Evolutionary conservation across 1,140 invertebrate genomes (phyloP), one percentile per base, ranked within the genome.

Genomic region (Scaptomyza montana): DNA sequence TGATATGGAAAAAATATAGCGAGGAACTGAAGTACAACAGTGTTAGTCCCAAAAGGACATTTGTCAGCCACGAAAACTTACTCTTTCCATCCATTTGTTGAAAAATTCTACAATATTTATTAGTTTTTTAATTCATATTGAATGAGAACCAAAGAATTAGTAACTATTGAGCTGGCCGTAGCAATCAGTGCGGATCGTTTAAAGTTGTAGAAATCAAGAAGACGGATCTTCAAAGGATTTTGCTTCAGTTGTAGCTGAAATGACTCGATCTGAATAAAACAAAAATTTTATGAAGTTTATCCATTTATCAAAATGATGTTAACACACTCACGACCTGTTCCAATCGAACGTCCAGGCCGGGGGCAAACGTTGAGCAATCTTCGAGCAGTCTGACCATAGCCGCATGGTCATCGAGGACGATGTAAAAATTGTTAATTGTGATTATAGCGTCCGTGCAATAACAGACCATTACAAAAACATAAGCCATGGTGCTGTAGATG

Each of bases 51-150:
- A 6, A 16, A 16, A 5, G 43, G n/a, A 13, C n/a, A 16, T 16
- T 16, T 16, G 16, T 16, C 16, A 16, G 16, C 16, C 16, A 16
- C 16, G 16, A 16, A 16, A 16, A 16, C 16, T 16, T 1, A 16
- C 30, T 25, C 21, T 25, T 25, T 25, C 21, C 2, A 25, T 25
- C 21, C 21, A 25, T 25, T 25, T 25, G 21, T 25, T 25, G 21
- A 25, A 2, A 25, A 25, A 25, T 1, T 25, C 1, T 25, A 25
- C 21, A 25, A 41, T 43, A n/a, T 43, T n/a, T 43, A 12, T 43
- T 43, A n/a, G 8, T 62, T 39, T 43, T 67, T n/a, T 7, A 78
- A 16, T 39, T 82, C 75, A 54, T 82, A 78, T 30, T 82, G 80
- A 10, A 84, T 57, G 0, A 84, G 46, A 6, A 84, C 57, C 30